Evolutionary conservation across 2,888 invertebrate species (phyloP), one percentile per base, ranked within the genome.

Genomic region (Habroteleia sp.): DNA sequence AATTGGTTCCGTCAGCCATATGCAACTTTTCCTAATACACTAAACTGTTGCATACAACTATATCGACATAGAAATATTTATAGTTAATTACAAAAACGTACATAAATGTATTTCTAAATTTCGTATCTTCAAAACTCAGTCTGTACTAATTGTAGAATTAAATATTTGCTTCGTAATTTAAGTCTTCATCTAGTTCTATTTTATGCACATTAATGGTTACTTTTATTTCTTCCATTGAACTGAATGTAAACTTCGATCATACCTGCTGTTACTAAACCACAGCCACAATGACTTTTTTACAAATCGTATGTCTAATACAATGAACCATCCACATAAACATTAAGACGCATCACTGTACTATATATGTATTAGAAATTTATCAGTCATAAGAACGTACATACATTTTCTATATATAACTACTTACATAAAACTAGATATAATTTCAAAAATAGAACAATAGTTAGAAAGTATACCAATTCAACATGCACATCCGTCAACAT

Each of bases 401-500:
- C 31, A 1, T 35, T 50, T 11, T 65, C 63, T 50, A 73, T 58
- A n/a, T n/a, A 20, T 11, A 50, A 29, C 72, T 72, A 72, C 63
- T 50, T 6, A 72, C 56, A 63, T 42, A 56, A 50, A 63, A 48
- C 68, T 71, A 71, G 17, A 25, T 46, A 71, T 46, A 60, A 8
- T 62, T 13, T 65, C 33, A 46, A 60, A n/a, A n/a, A 65, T 46
- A 42, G 35, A 46, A 58, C 13, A 62, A 58, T 39, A 60, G 23
- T 50, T 1, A 52, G 50, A 52, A 31, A 60, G 8, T 60, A 54
- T 46, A 66, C 10, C 37, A 66, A 66, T 35, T 62, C 16, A 65
- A 56, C 72, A 72, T 72, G 72, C 72, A 65, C 63, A 72, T 72
- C 63, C 33, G 14, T 65, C 23, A 71, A 54, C 46, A 60, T 37